These are phyloP conservation scores for Sylvicola fuscatus DNA, from an alignment of 2,888 invertebrate species.

Conservation along the genomic window DNA sequence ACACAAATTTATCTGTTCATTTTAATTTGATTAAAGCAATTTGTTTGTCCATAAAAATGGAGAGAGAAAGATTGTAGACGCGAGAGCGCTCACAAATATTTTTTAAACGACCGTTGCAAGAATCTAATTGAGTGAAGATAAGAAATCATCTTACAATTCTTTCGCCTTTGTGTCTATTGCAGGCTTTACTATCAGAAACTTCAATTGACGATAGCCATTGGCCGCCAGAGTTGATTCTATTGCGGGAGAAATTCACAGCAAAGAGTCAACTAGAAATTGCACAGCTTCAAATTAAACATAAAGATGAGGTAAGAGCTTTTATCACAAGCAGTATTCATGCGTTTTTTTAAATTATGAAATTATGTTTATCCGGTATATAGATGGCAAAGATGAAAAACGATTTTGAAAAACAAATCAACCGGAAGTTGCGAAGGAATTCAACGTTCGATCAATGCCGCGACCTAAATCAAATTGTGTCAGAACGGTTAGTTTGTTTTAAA, in stretches of 20 bases:
- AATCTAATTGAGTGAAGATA: too few relatives aligned
- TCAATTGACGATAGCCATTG: slow-evolving; percentile 47
- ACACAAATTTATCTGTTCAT: too few relatives aligned
- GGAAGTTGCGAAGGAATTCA: slow-evolving; percentile 22
- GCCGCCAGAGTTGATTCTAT: slow-evolving; percentile 50
- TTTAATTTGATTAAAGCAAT: too few relatives aligned
- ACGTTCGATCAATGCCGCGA: slow-evolving; percentile 23
- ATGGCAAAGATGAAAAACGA: slow-evolving; percentile 25
- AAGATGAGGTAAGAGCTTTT: slow-evolving; percentile 34
- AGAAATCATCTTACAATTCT: too few relatives aligned
- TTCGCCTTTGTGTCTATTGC: slow-evolving; percentile 7
- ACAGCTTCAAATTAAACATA: slow-evolving; percentile 32
- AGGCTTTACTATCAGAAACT: slow-evolving; percentile 49
- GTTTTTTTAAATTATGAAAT: not conserved
- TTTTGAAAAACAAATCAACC: slow-evolving; percentile 23
- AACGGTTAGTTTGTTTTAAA: slow-evolving; percentile 9
- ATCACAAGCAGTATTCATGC: not conserved
- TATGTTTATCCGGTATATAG: slow-evolving; percentile 9
- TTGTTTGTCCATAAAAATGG: too few relatives aligned
- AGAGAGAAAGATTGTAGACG: too few relatives aligned
- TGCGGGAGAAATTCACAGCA: slow-evolving; percentile 49
- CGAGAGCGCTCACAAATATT: too few relatives aligned
- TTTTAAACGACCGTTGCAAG: too few relatives aligned
- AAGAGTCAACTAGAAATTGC: slow-evolving; percentile 39
- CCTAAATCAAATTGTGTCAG: slow-evolving; percentile 19